Conservation (phyloP, 1,140 invertebrate species). For the Palaemon carinicauda region DNA sequence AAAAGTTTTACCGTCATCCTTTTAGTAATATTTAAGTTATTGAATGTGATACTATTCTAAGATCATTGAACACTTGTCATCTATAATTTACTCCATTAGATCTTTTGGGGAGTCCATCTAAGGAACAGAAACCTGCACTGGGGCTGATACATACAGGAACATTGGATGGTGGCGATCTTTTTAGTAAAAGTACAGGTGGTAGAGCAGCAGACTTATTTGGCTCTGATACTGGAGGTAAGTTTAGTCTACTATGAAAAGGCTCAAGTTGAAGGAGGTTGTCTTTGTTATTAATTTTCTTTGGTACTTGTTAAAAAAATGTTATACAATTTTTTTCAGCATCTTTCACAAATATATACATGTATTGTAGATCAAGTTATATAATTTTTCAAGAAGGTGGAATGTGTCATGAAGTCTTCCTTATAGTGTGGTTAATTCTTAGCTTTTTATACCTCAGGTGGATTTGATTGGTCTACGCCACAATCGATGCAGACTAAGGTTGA, state of each 20-base stretch:
- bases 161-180: conserved; percentile 36
- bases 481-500: conserved; percentile 52
- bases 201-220: conserved; percentile 62
- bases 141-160: conserved; percentile 43
- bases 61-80: not conserved
- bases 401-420: not conserved
- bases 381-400: no score
- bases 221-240: conserved; percentile 67
- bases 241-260: no score
- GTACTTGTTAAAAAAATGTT: not conserved
- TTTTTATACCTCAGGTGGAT: not conserved
- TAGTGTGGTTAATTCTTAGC: no score
- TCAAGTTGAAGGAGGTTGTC: no score
- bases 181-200: not conserved
- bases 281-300: no score
- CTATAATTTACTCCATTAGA: conserved; percentile 1
- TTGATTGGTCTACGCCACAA: conserved; percentile 24
- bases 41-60: not conserved
- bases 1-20: no score
- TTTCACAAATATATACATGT: no score
- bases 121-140: conserved; percentile 23
- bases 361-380: no score
- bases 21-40: no score
- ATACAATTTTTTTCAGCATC: not conserved
- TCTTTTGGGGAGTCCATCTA: conserved; percentile 23